Percentiles rank a stretch among this genome's conserved stretches.
Conservation (phyloP, 2,888 invertebrate species). For the Campoplex nolae region DNA sequence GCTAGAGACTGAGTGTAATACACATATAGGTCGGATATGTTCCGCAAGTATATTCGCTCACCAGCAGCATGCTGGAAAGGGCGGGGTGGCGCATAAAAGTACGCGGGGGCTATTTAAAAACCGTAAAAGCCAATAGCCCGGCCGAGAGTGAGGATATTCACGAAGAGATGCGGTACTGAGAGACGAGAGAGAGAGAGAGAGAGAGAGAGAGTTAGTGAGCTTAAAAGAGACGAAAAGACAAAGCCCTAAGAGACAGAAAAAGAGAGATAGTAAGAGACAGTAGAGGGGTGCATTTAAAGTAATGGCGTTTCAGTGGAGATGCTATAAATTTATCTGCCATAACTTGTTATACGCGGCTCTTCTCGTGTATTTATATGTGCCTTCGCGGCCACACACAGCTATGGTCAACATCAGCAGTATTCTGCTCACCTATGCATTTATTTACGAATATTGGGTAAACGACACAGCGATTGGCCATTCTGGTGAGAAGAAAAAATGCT, state of each 20-base stretch:
- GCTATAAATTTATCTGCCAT: conserved; percentile 85
- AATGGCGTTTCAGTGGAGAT: conserved; percentile 85
- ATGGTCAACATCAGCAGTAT: conserved; percentile 49
- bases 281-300: conserved; percentile 76
- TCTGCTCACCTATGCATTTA: conserved; percentile 20
- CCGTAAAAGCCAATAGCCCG: conserved; percentile 82
- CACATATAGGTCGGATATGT: conserved; percentile 38
- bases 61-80: conserved; percentile 60
- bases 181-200: not conserved
- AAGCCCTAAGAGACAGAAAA: conserved; percentile 55
- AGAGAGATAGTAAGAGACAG: conserved; percentile 31
- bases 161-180: conserved; percentile 57
- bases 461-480: conserved; percentile 9
- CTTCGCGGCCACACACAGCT: conserved; percentile 82
- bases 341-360: conserved; percentile 84
- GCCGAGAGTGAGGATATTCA: conserved; percentile 64
- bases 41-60: conserved; percentile 41
- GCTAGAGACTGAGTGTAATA: conserved; percentile 14
- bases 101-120: conserved; percentile 81
- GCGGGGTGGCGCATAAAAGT: conserved; percentile 71
- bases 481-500: conserved; percentile 38
- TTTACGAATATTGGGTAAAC: conserved; percentile 15
- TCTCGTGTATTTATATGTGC: conserved; percentile 84
- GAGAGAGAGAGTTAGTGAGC: not conserved
- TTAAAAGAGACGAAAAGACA: conserved; percentile 41